phyloP scores from a whole-genome alignment of 2,113 vertebrate species.

The Tapirus terrestris region DNA sequence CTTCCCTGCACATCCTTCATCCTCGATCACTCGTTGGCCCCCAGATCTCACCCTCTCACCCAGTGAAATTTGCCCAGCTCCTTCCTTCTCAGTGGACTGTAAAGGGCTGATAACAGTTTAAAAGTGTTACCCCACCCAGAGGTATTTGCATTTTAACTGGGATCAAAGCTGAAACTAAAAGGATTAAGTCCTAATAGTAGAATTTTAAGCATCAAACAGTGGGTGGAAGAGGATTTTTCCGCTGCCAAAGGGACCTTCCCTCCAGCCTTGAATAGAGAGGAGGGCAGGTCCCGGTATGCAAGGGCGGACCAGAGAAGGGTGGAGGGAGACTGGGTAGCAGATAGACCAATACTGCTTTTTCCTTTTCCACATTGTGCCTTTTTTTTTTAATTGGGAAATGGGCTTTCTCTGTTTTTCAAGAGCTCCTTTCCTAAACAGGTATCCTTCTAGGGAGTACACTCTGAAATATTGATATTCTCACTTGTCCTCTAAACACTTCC shows the following conservation, averaged over 20 bases:
- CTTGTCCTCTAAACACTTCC: background rate
- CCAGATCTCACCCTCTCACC: background rate
- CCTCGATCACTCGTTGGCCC: background rate
- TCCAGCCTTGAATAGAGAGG: background rate
- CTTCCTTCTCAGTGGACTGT: conserved; percentile 30
- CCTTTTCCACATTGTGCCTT: background rate
- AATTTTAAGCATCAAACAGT: conserved; percentile 66
- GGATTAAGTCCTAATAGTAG: conserved; percentile 73
- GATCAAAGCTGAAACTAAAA: conserved; percentile 79
- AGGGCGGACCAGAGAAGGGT: background rate
- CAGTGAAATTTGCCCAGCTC: background rate
- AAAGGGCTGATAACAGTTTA: conserved; percentile 71
- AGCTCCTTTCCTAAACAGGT: conserved; percentile 14
- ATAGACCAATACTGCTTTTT: background rate
- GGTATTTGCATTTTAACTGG: conserved; percentile 76
- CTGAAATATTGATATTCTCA: conserved; percentile 35
- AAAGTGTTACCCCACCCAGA: conserved; percentile 57
- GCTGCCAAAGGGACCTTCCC: background rate
- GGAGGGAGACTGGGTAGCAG: conserved; percentile 5
- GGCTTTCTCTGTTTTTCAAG: conserved; percentile 68
- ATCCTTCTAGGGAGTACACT: conserved; percentile 32
- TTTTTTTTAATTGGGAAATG: conserved; percentile 3
- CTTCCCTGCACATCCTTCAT: background rate
- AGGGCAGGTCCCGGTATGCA: background rate
- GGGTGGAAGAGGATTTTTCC: conserved; percentile 58